Percentiles rank a stretch among this genome's conserved stretches.
phyloP scores from a whole-genome alignment of 2,113 vertebrate species.

The Pterocles gutturalis region DNA sequence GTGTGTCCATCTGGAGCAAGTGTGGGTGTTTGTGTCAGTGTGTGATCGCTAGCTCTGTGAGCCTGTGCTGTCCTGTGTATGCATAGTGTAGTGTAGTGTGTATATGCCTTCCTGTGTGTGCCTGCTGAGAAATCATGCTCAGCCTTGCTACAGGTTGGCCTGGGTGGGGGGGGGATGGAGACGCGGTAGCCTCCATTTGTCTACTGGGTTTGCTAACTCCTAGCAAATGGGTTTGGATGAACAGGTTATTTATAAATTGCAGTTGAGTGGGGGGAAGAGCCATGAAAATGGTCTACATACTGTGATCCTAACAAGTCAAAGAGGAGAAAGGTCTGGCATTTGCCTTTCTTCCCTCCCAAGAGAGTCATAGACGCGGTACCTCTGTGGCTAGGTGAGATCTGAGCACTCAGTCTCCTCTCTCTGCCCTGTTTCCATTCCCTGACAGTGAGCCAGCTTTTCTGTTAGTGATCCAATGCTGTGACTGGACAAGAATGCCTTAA shows the following conservation, averaged over 20 bases:
- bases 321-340: not conserved
- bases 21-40: not conserved
- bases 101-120: not conserved
- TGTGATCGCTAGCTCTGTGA: not conserved
- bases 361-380: not conserved
- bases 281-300: not conserved
- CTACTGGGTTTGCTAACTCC: not conserved
- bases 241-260: not conserved
- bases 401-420: not conserved
- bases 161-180: not conserved
- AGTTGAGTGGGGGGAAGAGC: not conserved
- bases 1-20: fast-evolving
- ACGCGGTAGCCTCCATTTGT: not conserved
- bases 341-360: not conserved
- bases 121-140: not conserved
- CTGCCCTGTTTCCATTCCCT: not conserved
- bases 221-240: not conserved
- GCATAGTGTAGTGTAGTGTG: too few relatives aligned
- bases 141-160: not conserved
- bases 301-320: not conserved
- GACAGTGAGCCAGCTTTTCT: not conserved
- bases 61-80: not conserved
- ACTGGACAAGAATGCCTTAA: not conserved
- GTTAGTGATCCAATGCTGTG: not conserved
- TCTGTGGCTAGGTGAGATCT: not conserved